A percentile compares a stretch with the other conserved stretches of the same genome.
phyloP scores from a whole-genome alignment of 2,888 invertebrate species.

The Melanchra persicariae region DNA sequence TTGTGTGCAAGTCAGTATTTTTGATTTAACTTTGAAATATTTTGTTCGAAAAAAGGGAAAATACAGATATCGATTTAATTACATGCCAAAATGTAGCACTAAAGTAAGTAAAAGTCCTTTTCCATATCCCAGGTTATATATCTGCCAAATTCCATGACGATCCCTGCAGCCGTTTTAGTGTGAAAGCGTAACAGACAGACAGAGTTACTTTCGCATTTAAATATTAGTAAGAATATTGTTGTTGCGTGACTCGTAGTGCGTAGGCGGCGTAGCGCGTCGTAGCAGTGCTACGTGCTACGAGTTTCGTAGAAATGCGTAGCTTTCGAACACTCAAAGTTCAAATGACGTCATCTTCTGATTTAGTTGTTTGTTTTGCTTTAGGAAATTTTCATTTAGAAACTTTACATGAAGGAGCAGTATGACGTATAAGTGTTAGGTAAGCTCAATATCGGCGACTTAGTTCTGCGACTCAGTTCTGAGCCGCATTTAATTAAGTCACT shows the following conservation, averaged over 20 bases:
- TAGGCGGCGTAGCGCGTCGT: constrained; percentile 47
- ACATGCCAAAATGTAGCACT: too few relatives aligned
- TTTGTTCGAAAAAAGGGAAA: too few relatives aligned
- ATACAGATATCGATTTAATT: too few relatives aligned
- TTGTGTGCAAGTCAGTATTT: too few relatives aligned
- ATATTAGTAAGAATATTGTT: too few relatives aligned
- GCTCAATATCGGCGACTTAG: constrained; percentile 13
- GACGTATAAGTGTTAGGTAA: background rate
- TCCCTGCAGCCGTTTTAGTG: too few relatives aligned
- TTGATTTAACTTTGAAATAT: too few relatives aligned
- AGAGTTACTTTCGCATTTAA: too few relatives aligned
- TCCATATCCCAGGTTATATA: too few relatives aligned
- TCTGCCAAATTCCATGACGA: too few relatives aligned
- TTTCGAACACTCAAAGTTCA: background rate
- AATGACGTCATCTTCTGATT: constrained; percentile 35
- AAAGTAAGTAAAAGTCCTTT: too few relatives aligned
- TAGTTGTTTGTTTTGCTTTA: constrained; percentile 31
- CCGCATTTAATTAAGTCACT: background rate
- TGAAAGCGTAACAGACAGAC: too few relatives aligned
- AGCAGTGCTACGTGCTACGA: constrained; percentile 56
- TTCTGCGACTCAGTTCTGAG: constrained; percentile 1
- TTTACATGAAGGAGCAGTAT: constrained; percentile 7
- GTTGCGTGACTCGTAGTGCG: constrained; percentile 46
- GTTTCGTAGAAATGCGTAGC: constrained; percentile 20
- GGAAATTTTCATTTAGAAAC: constrained; percentile 11